phyloP scores from a whole-genome alignment of 2,888 invertebrate species.

The Drosophila emarginata region DNA sequence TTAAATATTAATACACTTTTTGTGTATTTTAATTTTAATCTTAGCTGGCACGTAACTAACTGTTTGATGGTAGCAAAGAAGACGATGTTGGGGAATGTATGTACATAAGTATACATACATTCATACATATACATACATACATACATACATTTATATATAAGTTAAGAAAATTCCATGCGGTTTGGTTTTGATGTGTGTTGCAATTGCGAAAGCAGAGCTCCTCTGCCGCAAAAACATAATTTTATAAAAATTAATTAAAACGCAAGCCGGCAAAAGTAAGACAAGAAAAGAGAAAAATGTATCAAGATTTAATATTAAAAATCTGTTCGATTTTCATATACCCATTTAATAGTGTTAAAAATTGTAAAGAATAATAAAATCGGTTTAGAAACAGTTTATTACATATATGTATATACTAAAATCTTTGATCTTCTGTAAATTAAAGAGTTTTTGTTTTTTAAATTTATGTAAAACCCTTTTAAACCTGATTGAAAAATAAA shows the following conservation, averaged over 20 bases:
- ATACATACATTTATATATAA: background rate
- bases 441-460: too few relatives aligned
- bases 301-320: background rate
- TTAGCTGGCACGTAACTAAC: conserved; percentile 41
- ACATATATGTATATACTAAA: too few relatives aligned
- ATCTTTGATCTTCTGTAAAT: too few relatives aligned
- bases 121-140: too few relatives aligned
- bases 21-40: conserved; percentile 8
- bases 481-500: too few relatives aligned
- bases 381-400: too few relatives aligned
- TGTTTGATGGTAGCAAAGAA: background rate
- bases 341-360: too few relatives aligned
- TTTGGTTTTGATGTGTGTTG: conserved; percentile 41
- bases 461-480: too few relatives aligned
- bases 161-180: conserved; percentile 29
- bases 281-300: conserved; percentile 32
- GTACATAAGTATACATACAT: background rate
- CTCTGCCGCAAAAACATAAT: conserved; percentile 38
- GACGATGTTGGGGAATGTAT: background rate
- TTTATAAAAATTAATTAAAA: conserved; percentile 71
- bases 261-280: conserved; percentile 45
- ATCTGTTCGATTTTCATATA: background rate
- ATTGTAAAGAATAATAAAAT: too few relatives aligned
- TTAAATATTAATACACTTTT: background rate
- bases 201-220: conserved; percentile 54